phyloP scores from a whole-genome alignment of 1,140 invertebrate species.

The Branchinecta lindahli region DNA sequence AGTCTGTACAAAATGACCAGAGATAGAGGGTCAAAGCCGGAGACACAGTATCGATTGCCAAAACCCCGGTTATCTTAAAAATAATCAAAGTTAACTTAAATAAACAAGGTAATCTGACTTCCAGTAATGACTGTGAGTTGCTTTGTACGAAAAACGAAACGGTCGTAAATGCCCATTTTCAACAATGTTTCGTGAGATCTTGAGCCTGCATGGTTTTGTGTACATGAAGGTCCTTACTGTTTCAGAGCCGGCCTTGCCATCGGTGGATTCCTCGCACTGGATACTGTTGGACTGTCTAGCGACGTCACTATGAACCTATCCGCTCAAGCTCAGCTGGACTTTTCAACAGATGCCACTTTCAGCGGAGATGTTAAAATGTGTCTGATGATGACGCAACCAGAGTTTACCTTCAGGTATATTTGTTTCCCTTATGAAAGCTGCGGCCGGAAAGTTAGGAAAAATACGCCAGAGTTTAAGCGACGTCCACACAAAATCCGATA shows the following conservation, averaged over 20 bases:
- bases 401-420: constrained; percentile 45
- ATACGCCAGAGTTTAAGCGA: background rate
- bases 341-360: constrained; percentile 64
- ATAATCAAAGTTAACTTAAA: no score
- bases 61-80: no score
- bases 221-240: constrained; percentile 15
- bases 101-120: no score
- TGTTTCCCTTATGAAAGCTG: background rate
- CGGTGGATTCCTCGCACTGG: constrained; percentile 45
- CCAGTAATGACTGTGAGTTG: no score
- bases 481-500: background rate
- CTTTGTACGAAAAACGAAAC: no score
- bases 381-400: constrained; percentile 57
- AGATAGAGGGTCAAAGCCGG: no score
- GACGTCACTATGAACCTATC: constrained; percentile 51
- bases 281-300: constrained; percentile 48
- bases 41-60: no score
- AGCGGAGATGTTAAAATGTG: constrained; percentile 57
- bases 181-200: no score
- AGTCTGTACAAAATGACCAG: no score
- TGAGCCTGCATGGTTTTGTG: no score
- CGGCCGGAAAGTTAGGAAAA: constrained; percentile 11
- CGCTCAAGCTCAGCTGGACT: constrained; percentile 51
- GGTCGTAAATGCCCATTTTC: no score
- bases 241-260: constrained; percentile 51